phyloP scores from a whole-genome alignment of 1,140 invertebrate genomes.

The Solenopsis invicta region DNA sequence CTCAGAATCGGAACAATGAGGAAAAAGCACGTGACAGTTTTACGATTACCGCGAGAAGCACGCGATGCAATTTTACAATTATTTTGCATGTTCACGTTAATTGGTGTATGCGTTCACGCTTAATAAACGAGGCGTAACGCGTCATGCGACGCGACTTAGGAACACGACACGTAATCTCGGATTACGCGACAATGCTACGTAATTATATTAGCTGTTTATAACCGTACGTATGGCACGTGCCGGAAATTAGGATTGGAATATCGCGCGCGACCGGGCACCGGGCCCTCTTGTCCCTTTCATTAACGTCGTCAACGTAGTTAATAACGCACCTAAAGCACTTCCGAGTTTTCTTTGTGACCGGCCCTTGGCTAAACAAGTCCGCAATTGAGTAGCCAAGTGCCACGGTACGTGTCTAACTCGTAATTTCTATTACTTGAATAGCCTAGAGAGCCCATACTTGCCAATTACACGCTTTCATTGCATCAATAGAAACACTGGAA shows the following conservation, averaged over 20 bases:
- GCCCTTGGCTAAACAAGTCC: constrained; percentile 15
- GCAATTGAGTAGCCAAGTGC: constrained; percentile 32
- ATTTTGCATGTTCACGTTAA: not conserved
- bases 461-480: not conserved
- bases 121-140: not conserved
- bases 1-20: not conserved
- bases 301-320: not conserved
- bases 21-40: not conserved
- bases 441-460: not conserved
- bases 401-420: not conserved
- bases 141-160: not conserved
- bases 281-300: not conserved
- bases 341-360: constrained; percentile 20
- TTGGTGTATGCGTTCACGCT: not conserved
- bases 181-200: constrained; percentile 18
- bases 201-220: not conserved
- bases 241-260: not conserved
- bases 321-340: constrained; percentile 27
- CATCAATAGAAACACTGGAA: not conserved
- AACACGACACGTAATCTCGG: not conserved
- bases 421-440: constrained; percentile 30
- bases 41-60: constrained; percentile 15
- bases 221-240: not conserved
- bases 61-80: constrained; percentile 11
- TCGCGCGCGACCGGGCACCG: not conserved